Base-by-base conservation (phyloP, 2,113 vertebrate genomes). In the Callipepla californica region DNA sequence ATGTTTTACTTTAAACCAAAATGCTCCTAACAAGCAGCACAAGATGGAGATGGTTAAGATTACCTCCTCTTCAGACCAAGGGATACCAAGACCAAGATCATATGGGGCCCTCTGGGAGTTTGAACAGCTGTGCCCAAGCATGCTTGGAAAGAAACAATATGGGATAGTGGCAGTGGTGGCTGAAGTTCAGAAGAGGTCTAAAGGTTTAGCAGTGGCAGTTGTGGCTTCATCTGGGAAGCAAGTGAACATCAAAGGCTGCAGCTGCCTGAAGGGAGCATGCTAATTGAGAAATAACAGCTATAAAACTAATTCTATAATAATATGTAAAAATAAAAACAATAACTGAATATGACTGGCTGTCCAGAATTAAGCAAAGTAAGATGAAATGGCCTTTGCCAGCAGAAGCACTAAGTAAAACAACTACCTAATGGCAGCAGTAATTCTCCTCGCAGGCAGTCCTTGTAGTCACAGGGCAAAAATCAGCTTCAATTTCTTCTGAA, bases 261-360 rank as follows among this genome's bases (percentile, higher is more conserved):
- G 18, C 59, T 40, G 38, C 89, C 93, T 94, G n/a, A 32, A 76
- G 87, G 89, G 92, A 94, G 32, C 57, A 81, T 7, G 5, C 72
- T 97, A 96, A 96, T 96, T 95, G 96, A 96, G 93, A 95, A 97
- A 95, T 95, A 97, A 76, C 84, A 93, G 88, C 92, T 93, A 91
- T 95, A 94, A 95, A 91, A 95, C 90, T 92, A 96, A 95, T 89
- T 87, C 92, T 90, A 51, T 95, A 91, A 81, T 86, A 58, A 90
- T 93, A 57, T 80, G 36, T 95, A 96, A 88, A 95, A 88, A 72
- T 94, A 78, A 94, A 96, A 96, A 79, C 91, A 96, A 62, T 96
- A 96, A 96, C 84, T 74, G 40, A 74, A 59, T 75, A 80, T 94
- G 93, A 94, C 96, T 96, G 83, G 83, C 90, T 94, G 72, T 95